phyloP scores from a whole-genome alignment of 2,888 invertebrate genomes.

The Aelia acuminata region DNA sequence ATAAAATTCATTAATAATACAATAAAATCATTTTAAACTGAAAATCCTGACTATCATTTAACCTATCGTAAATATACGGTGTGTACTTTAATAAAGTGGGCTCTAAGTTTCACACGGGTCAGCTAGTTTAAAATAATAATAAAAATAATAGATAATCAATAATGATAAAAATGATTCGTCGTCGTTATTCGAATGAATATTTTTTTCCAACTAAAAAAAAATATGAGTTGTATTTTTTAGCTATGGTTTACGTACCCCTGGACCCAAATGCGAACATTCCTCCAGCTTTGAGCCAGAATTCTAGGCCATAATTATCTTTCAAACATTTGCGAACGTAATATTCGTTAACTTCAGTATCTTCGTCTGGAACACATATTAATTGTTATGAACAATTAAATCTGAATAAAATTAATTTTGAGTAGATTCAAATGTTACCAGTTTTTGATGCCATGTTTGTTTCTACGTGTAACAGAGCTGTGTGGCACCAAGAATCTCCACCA shows the following conservation, averaged over 20 bases:
- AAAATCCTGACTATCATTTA: too few relatives aligned
- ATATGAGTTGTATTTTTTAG: too few relatives aligned
- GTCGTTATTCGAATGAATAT: too few relatives aligned
- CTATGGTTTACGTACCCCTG: background rate
- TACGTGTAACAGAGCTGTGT: background rate
- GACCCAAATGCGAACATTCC: background rate
- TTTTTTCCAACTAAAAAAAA: too few relatives aligned
- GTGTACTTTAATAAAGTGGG: too few relatives aligned
- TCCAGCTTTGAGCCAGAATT: constrained; percentile 26
- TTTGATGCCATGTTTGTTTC: background rate
- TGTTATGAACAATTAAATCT: background rate
- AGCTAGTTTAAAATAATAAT: too few relatives aligned
- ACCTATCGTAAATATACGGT: too few relatives aligned
- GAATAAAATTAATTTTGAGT: background rate
- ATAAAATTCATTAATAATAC: too few relatives aligned
- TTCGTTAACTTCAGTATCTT: background rate
- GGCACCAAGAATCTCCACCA: background rate
- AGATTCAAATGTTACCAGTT: background rate
- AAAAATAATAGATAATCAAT: too few relatives aligned
- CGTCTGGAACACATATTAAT: background rate
- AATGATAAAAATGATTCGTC: too few relatives aligned
- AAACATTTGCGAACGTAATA: background rate
- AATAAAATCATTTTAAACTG: too few relatives aligned
- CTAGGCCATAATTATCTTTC: background rate
- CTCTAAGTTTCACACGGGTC: too few relatives aligned